A percentile compares a stretch with the other conserved stretches of the same genome.
Evolutionary conservation across 1,140 invertebrate species (phyloP).

Genomic region (Samia ricini): DNA sequence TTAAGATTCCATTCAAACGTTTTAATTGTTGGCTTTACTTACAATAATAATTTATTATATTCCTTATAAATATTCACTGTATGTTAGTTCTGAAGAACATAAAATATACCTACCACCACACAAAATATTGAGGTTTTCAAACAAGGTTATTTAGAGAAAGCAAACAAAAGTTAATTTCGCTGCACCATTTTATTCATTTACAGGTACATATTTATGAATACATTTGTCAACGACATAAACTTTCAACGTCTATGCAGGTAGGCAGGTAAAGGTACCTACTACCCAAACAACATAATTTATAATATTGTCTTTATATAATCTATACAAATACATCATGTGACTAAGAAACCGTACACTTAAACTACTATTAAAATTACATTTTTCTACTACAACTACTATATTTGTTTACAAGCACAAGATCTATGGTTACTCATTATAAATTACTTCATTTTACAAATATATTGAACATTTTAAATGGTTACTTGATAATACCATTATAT

Average conservation of each 20-base stretch:
- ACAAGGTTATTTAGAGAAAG: slow-evolving; percentile 27
- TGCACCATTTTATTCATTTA: slow-evolving; percentile 66
- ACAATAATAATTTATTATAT: no score
- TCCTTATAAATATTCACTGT: no score
- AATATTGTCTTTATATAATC: slow-evolving; percentile 71
- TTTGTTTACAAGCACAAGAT: slow-evolving; percentile 12
- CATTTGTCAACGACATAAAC: slow-evolving; percentile 74
- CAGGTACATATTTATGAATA: slow-evolving; percentile 70
- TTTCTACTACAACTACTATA: slow-evolving; percentile 27
- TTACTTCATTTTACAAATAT: no score
- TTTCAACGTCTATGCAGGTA: slow-evolving; percentile 62
- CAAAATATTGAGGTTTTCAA: no score
- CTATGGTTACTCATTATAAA: no score
- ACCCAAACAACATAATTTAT: slow-evolving; percentile 68
- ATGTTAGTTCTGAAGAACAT: no score
- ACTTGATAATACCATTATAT: no score
- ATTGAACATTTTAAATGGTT: no score
- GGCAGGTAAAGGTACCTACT: no score
- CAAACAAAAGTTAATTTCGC: slow-evolving; percentile 34
- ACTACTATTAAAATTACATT: slow-evolving; percentile 24
- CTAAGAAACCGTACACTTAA: slow-evolving; percentile 55
- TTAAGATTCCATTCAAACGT: no score
- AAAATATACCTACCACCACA: no score
- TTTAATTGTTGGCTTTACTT: no score
- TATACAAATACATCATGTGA: slow-evolving; percentile 44